Evolutionary conservation across 2,888 invertebrate species (phyloP), one percentile per base, ranked within the genome.

Genomic region (Lamellibrachia satsuma): DNA sequence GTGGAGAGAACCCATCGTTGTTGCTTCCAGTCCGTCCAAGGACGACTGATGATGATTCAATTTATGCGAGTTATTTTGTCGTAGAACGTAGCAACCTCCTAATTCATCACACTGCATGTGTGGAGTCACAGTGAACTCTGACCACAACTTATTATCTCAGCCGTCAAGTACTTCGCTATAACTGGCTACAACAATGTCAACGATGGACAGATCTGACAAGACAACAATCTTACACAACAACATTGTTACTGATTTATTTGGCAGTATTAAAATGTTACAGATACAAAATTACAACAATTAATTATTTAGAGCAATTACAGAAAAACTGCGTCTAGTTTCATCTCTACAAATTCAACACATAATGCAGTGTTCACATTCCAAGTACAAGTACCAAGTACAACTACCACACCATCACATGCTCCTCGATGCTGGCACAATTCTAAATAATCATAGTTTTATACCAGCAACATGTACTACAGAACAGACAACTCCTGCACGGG

Each of bases 221-320:
- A 75, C 75, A 75, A 75, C 15, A 75, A 15, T 75, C 8, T 55
- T 55, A 75, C 4, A 75, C 15, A 39, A 39, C 39, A 39, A 39
- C 75, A n/a, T n/a, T 75, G 75, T 75, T 75, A 75, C 75, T 75
- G 15, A 75, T 75, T 75, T 75, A 75, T 75, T 75, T 75, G 75
- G 75, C 75, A 75, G 75, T 75, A 75, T 75, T 75, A 75, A 75
- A 75, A 75, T 75, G 75, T 75, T 75, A 75, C 75, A 75, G 6
- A 15, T 75, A 75, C 75, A 75, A 75, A 75, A 75, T 75, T 11
- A 75, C 75, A 75, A 75, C 75, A 75, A n/a, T 75, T 15, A 75
- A 75, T 75, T 75, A 75, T n/a, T 75, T 75, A 15, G 75, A 75
- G 22, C 75, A 75, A 75, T 75, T n/a, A 75, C 75, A 75, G 75